A percentile compares a stretch with the other conserved stretches of the same genome.
phyloP scores from a whole-genome alignment of 2,888 invertebrate genomes.

The Ectobius pallidus region DNA sequence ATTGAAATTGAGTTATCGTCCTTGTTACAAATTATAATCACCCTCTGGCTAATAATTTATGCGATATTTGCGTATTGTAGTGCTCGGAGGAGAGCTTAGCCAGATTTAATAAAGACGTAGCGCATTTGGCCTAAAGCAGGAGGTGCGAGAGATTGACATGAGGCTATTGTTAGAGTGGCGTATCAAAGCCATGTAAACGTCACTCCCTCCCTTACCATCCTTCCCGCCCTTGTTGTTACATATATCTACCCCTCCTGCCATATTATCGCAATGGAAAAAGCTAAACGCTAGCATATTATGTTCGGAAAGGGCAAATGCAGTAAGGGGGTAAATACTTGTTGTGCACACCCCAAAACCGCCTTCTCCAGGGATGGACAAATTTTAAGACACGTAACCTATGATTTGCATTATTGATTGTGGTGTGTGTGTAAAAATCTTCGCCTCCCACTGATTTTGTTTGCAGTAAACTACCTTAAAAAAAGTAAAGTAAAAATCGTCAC shows the following conservation, averaged over 20 bases:
- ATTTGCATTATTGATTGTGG: no score
- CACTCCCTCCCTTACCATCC: neutral
- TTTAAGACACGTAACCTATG: no score
- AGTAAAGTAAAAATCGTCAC: no score
- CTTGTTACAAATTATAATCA: no score
- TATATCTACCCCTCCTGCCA: conserved; percentile 20
- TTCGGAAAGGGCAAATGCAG: conserved; percentile 12
- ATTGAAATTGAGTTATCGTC: no score
- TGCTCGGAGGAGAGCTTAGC: no score
- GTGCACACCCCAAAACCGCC: conserved; percentile 34
- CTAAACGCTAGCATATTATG: conserved; percentile 35
- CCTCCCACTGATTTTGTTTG: no score
- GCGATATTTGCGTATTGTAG: no score
- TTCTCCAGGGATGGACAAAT: neutral
- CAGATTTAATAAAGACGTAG: no score
- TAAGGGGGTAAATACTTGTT: conserved; percentile 23
- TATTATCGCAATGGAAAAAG: conserved; percentile 32
- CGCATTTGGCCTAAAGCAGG: neutral
- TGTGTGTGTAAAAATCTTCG: no score
- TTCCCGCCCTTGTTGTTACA: neutral
- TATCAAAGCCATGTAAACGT: conserved; percentile 37
- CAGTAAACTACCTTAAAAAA: no score
- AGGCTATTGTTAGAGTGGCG: conserved; percentile 31
- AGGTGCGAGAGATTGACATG: conserved; percentile 22
- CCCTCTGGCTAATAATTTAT: no score